phyloP scores from a whole-genome alignment of 2,113 vertebrate genomes.

The Rhabdornis inornatus region DNA sequence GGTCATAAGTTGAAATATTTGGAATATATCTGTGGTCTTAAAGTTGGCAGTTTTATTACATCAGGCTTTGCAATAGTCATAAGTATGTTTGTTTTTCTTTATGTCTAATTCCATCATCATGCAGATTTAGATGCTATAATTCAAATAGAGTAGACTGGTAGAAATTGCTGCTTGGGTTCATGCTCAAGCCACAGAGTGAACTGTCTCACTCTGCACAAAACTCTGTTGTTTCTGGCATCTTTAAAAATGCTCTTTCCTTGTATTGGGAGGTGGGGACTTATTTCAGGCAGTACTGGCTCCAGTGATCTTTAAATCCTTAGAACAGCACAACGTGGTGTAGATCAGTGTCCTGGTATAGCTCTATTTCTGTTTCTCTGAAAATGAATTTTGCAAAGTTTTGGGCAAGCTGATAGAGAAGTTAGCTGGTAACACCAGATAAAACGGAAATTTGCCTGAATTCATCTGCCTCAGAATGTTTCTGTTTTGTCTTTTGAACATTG shows the following conservation, averaged over 20 bases:
- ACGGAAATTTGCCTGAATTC: neutral
- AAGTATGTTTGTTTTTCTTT: neutral
- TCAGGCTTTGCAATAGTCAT: neutral
- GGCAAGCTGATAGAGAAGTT: neutral
- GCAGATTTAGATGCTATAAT: neutral
- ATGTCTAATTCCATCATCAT: neutral
- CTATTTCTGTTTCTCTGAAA: neutral
- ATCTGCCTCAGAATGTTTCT: neutral
- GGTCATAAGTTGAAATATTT: neutral
- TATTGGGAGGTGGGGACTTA: neutral
- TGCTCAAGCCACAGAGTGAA: neutral
- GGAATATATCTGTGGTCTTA: neutral
- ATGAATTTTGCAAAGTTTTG: neutral
- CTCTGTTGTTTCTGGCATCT: neutral
- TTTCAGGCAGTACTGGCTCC: neutral
- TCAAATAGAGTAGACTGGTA: neutral
- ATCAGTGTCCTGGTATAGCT: neutral
- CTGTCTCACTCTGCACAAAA: neutral
- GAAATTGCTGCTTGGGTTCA: neutral
- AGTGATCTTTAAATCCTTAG: neutral
- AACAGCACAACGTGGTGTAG: neutral
- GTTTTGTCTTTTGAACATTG: neutral
- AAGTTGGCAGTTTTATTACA: slow-evolving; percentile 3
- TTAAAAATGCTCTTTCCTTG: neutral
- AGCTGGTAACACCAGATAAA: neutral